Evolutionary conservation across 2,888 invertebrate species (phyloP).

Genomic region (Blastobasis lacticolella): DNA sequence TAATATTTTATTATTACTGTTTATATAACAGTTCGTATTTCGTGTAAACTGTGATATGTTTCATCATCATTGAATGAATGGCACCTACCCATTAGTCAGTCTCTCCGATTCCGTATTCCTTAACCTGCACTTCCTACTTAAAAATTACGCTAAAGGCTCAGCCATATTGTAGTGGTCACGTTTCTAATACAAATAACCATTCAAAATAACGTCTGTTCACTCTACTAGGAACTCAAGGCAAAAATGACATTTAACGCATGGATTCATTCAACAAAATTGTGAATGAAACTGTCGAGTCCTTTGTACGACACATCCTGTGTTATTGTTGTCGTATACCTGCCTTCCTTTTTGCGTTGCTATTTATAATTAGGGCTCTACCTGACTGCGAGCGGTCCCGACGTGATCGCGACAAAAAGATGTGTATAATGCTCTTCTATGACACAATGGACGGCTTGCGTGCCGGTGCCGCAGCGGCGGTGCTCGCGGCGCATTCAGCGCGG

Average conservation of each 20-base stretch:
- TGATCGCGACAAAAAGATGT: conserved; percentile 54
- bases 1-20: no score
- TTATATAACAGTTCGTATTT: no score
- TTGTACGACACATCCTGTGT: conserved; percentile 60
- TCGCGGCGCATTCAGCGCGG: conserved; percentile 36
- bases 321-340: conserved; percentile 51
- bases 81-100: no score
- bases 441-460: conserved; percentile 52
- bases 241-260: neutral
- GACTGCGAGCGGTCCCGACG: conserved; percentile 37
- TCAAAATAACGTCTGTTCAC: no score
- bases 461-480: conserved; percentile 11
- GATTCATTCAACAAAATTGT: conserved; percentile 31
- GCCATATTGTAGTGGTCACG: no score
- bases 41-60: no score
- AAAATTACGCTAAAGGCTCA: no score
- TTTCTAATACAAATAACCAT: no score
- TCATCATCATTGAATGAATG: no score
- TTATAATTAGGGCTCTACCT: conserved; percentile 65
- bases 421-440: conserved; percentile 31
- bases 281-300: conserved; percentile 42
- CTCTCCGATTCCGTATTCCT: no score
- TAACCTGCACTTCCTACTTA: no score
- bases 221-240: no score
- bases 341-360: conserved; percentile 39